Percentiles rank a stretch among this genome's conserved stretches.
Evolutionary conservation across 2,113 vertebrate genomes (phyloP).

Genomic region (Platichthys flesus): DNA sequence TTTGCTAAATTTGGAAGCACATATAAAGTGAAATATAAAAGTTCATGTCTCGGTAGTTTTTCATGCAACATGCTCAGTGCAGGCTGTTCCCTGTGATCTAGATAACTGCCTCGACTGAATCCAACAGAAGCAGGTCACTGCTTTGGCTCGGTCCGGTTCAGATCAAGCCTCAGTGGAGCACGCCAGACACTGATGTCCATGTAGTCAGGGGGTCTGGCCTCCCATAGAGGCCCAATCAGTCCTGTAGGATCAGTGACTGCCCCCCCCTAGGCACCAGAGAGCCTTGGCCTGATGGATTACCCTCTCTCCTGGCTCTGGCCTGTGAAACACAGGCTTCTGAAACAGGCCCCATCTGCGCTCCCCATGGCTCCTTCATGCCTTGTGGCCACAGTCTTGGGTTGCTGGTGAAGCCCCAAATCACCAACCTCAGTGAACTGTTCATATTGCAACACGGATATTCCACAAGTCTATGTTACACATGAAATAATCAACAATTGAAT

Average conservation of each 20-base stretch:
- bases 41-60: slow-evolving; percentile 5
- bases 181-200: slow-evolving; percentile 75
- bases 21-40: not conserved
- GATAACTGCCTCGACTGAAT: slow-evolving; percentile 42
- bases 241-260: slow-evolving; percentile 75
- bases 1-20: not conserved
- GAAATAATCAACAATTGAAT: not conserved
- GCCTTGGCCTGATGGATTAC: slow-evolving; percentile 79
- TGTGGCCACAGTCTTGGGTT: slow-evolving; percentile 60
- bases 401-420: slow-evolving; percentile 63
- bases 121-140: slow-evolving; percentile 78
- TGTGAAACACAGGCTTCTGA: slow-evolving; percentile 53
- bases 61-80: slow-evolving; percentile 22
- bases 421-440: slow-evolving; percentile 32
- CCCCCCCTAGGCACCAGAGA: slow-evolving; percentile 64
- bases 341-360: slow-evolving; percentile 77
- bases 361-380: slow-evolving; percentile 63
- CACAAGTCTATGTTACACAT: not conserved
- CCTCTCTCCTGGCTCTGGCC: slow-evolving; percentile 71
- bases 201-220: slow-evolving; percentile 68
- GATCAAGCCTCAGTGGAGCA: slow-evolving; percentile 73
- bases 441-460: slow-evolving; percentile 9
- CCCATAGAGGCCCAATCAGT: slow-evolving; percentile 78
- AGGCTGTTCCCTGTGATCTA: slow-evolving; percentile 58
- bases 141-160: slow-evolving; percentile 63